Conservation (phyloP, 1,140 invertebrate species). For the Penaeus japonicus region DNA sequence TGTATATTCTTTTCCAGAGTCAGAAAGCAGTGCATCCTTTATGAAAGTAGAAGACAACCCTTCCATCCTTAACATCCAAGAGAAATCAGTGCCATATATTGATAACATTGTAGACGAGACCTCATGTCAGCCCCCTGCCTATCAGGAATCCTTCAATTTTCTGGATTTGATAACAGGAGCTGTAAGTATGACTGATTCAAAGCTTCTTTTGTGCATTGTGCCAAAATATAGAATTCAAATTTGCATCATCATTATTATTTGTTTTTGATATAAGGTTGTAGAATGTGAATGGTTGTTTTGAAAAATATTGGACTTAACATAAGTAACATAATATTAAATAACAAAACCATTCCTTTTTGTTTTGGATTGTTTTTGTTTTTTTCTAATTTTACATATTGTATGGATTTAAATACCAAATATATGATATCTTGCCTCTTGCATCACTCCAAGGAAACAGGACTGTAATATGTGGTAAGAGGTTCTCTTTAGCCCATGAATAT, state of each 20-base stretch:
- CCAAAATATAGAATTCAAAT: background rate
- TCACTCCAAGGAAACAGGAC: background rate
- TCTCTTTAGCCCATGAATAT: too few species aligned
- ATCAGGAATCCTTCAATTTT: background rate
- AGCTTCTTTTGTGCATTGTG: background rate
- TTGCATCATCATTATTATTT: background rate
- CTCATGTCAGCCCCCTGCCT: background rate
- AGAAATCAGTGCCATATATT: too few species aligned
- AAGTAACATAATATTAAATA: too few species aligned
- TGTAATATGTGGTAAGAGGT: constrained; percentile 11
- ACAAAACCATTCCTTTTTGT: background rate
- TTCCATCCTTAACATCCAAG: too few species aligned
- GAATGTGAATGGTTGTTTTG: too few species aligned
- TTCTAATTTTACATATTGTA: background rate
- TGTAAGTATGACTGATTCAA: background rate
- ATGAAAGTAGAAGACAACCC: too few species aligned
- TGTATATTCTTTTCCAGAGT: too few species aligned
- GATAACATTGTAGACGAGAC: too few species aligned
- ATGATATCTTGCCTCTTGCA: constrained; percentile 10
- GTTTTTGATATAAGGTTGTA: too few species aligned
- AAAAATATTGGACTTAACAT: too few species aligned
- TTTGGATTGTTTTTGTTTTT: background rate
- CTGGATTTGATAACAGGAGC: constrained; percentile 21
- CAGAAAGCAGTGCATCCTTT: too few species aligned
- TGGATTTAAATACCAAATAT: background rate